Base-by-base conservation (phyloP, 2,797 vertebrate genomes). In the Artibeus jamaicensis region DNA sequence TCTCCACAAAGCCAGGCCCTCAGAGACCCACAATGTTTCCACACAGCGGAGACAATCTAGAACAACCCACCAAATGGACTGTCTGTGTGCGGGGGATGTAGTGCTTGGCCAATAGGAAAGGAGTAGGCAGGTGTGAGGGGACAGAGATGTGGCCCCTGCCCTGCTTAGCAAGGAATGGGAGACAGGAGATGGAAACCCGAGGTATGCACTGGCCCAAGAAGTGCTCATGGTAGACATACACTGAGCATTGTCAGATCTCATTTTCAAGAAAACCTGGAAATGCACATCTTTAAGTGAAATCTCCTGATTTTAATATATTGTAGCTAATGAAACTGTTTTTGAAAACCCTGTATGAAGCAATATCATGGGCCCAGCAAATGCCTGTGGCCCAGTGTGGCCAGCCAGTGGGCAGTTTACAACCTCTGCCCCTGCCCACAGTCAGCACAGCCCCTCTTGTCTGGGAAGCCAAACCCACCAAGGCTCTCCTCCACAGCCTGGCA, bases 191-290 rank as follows among this genome's bases (percentile, higher is more conserved):
- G 9, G 26, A 14, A 21, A 44, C 65, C 9, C 11, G 0, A 50
- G 44, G 67, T 16, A 67, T 6, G 0, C 12, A 9, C 4, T 29
- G 50, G 84, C 8, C 26, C 53, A 0, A 4, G 2, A 9, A 29
- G 34, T 26, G 34, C 19, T 2, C 44, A 68, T 1, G 18, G 37
- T 32, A 16, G 42, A 44, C 21, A 5, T 5, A 2, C 55, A 12
- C 7, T 22, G 44, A 62, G 76, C 15, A 16, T 44, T 34, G 19
- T 29, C 84, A 81, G 5, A 62, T 39, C 42, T 26, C 2, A 34
- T 6, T 73, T 73, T 93, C 22, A 87, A 53, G 44, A 81, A 29
- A 65, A 53, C 12, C 22, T 29, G 37, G 22, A 39, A 81, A 82
- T 34, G 29, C 5, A 42, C 44, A 44, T 22, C 29, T 53, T 79